Evolutionary conservation across 1,140 invertebrate species (phyloP), one percentile per base, ranked within the genome.

Genomic region (Drosophila pruinosa): DNA sequence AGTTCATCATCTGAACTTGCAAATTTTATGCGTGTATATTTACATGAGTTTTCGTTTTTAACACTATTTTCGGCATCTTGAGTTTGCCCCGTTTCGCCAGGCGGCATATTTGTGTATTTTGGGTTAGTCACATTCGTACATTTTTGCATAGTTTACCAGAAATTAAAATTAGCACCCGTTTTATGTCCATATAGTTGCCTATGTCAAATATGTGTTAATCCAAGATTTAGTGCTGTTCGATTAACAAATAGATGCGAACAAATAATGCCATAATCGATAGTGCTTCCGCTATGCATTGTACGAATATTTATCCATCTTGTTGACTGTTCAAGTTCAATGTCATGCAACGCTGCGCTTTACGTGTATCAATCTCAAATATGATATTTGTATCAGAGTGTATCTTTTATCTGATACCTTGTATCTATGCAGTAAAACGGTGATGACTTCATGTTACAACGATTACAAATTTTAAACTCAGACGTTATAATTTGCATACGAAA

Each of bases 1-100:
- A 85, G 81, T 85, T 86, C 77, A 85, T 65, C 65, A 61, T 50
- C 21, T 85, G 81, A 85, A 85, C 82, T 85, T 88, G 78, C 81
- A 50, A 81, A 83, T 78, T 72, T 86, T 28, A 39, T 15, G 38
- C 22, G 15, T 34, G 36, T 38, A 59, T 67, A 57, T 65, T 65
- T 71, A 52, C 65, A 78, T n/a, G n/a, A n/a, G n/a, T 68, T 79
- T 75, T 47, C 38, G 24, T 34, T 14, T 19, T 22, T 31, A 36
- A 24, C 45, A 57, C 56, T 79, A 75, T 81, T 76, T 81, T 77
- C 38, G 69, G 57, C 14, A 24, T 24, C 2, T 50, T 64, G 56
- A 63, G 39, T 65, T 64, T 57, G 62, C 54, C 48, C 41, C 43
- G 54, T 76, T 67, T 72, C 48, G 39, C 64, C 56, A 34, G 19